A percentile compares a stretch with the other conserved stretches of the same genome.
phyloP scores from a whole-genome alignment of 2,113 vertebrate genomes.

The Leucopsar rothschildi region DNA sequence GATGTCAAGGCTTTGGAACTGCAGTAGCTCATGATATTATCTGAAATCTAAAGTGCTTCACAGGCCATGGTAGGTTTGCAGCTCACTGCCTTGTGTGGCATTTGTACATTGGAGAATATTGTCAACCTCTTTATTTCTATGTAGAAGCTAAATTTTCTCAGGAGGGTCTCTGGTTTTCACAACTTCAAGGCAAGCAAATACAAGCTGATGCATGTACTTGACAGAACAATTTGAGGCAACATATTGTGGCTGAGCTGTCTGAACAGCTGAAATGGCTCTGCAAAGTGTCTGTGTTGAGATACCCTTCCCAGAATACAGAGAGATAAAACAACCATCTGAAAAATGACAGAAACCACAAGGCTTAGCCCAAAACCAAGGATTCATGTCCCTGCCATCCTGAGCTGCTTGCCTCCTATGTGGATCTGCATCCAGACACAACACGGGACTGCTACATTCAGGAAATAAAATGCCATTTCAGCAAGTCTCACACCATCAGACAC shows the following conservation, averaged over 20 bases:
- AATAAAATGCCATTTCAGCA: neutral
- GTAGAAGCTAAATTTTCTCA: neutral
- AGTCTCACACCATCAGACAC: neutral
- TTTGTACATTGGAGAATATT: neutral
- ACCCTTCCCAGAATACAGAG: neutral
- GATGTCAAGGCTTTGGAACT: neutral
- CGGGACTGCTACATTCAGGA: accelerated
- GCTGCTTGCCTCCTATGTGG: neutral
- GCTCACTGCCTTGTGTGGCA: neutral
- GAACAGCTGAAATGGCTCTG: neutral
- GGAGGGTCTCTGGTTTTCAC: neutral
- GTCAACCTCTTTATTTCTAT: neutral
- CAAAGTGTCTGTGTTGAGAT: neutral
- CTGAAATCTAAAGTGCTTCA: neutral
- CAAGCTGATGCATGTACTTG: neutral
- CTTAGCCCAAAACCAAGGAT: neutral
- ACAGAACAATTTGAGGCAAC: neutral
- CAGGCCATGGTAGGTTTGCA: neutral
- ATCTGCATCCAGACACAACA: neutral
- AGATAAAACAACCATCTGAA: neutral
- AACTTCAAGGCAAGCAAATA: neutral
- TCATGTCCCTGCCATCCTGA: neutral
- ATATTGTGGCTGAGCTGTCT: constrained; percentile 17
- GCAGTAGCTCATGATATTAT: neutral
- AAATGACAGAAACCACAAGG: neutral